A percentile compares a stretch with the other conserved stretches of the same genome.
These are phyloP conservation scores for Augochlorella aurata DNA, from an alignment of 2,888 invertebrate species.

Conservation along the genomic window DNA sequence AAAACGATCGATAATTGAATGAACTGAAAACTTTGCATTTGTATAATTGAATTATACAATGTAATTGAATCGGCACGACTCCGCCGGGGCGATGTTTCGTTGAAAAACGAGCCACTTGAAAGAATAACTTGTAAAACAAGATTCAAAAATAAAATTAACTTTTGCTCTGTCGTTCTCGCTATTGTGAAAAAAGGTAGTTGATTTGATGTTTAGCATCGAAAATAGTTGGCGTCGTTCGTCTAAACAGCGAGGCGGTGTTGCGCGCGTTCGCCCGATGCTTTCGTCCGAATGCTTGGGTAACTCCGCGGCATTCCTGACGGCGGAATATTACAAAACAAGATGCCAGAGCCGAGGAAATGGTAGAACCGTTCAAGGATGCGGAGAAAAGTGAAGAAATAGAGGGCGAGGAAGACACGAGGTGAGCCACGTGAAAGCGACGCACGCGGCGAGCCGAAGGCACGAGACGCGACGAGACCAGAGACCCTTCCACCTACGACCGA, in stretches of 20 bases:
- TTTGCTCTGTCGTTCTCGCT: too few species aligned
- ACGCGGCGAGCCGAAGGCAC: neutral
- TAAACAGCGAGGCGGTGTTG: neutral
- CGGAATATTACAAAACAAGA: constrained; percentile 27
- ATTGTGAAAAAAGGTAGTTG: too few species aligned
- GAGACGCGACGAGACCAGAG: constrained; percentile 16
- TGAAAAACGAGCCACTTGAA: too few species aligned
- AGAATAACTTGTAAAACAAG: too few species aligned
- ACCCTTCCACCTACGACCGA: neutral
- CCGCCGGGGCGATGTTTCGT: too few species aligned
- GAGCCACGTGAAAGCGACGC: constrained; percentile 54
- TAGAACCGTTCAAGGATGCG: constrained; percentile 1
- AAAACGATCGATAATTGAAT: too few species aligned
- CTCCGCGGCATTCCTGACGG: neutral
- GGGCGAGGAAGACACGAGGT: constrained; percentile 44
- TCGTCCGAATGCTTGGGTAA: neutral
- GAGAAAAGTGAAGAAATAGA: neutral
- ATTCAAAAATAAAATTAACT: too few species aligned
- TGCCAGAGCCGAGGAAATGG: neutral
- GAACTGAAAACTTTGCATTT: too few species aligned
- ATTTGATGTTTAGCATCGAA: too few species aligned
- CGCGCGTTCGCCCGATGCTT: neutral
- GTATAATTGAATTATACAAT: too few species aligned
- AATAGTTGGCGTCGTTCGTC: too few species aligned
- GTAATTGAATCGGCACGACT: too few species aligned